Conservation (phyloP, 2,888 invertebrate genomes). For the Chelonus formosanus region DNA sequence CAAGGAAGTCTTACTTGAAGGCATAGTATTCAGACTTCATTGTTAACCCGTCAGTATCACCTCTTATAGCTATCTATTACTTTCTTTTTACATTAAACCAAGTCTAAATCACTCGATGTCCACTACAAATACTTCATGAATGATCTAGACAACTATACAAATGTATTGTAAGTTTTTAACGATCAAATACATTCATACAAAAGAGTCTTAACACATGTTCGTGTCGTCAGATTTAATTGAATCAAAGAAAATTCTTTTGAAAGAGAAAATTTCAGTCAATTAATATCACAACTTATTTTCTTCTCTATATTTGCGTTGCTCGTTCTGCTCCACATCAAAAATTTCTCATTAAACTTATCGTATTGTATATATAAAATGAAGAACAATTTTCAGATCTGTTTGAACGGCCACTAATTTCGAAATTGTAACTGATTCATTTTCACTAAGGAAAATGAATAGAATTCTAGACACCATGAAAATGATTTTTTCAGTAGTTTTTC, state of each 20-base stretch:
- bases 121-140: conserved; percentile 29
- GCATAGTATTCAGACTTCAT: conserved; percentile 41
- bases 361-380: too few species aligned
- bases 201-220: conserved; percentile 26
- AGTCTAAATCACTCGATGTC: conserved; percentile 48
- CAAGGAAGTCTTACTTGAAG: conserved; percentile 25
- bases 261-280: too few species aligned
- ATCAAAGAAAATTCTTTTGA: conserved; percentile 7
- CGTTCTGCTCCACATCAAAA: too few species aligned
- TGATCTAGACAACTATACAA: conserved; percentile 5
- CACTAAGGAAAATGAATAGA: too few species aligned
- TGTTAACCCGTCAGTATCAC: conserved; percentile 48
- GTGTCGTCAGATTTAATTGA: conserved; percentile 21
- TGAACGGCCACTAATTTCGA: too few species aligned
- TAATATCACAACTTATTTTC: too few species aligned
- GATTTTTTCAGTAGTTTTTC: too few species aligned
- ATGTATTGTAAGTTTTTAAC: conserved; percentile 9
- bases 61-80: conserved; percentile 56
- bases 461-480: too few species aligned
- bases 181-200: background rate
- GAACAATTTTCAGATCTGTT: too few species aligned
- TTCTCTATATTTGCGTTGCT: too few species aligned
- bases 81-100: conserved; percentile 49
- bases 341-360: too few species aligned
- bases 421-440: too few species aligned